These are phyloP conservation scores for Hypsopygia costalis DNA, from an alignment of 2,888 invertebrate species.

Conservation along the genomic window DNA sequence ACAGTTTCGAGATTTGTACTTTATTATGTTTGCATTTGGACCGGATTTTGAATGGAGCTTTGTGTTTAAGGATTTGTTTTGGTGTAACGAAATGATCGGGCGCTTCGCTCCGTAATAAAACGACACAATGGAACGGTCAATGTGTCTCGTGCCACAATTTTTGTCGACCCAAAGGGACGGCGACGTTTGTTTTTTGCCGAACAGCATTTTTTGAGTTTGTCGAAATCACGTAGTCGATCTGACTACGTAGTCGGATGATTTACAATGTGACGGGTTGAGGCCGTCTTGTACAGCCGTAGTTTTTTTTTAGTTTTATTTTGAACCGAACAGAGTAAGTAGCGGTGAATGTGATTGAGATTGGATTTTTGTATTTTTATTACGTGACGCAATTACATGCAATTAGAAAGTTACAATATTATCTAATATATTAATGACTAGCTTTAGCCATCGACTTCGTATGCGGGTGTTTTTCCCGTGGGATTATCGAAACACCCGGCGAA, in stretches of 20 bases:
- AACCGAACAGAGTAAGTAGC: conserved; percentile 3
- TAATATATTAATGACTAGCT: too few species aligned
- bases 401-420: too few species aligned
- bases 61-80: conserved; percentile 37
- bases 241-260: conserved; percentile 48
- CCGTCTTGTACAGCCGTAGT: not conserved
- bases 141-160: conserved; percentile 75
- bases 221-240: conserved; percentile 45
- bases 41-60: not conserved
- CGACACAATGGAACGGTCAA: conserved; percentile 61
- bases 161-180: conserved; percentile 32
- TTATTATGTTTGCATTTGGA: not conserved
- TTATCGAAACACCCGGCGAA: too few species aligned
- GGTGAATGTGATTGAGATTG: not conserved
- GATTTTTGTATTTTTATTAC: too few species aligned
- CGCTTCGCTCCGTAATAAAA: conserved; percentile 51
- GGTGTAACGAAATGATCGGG: conserved; percentile 55
- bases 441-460: too few species aligned
- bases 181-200: conserved; percentile 41
- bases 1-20: not conserved
- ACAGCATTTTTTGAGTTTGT: conserved; percentile 46
- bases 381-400: too few species aligned
- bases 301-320: conserved; percentile 1
- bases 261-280: conserved; percentile 35
- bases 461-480: too few species aligned